Base-by-base conservation (phyloP, 2,113 vertebrate genomes). In the Nipponia nippon region DNA sequence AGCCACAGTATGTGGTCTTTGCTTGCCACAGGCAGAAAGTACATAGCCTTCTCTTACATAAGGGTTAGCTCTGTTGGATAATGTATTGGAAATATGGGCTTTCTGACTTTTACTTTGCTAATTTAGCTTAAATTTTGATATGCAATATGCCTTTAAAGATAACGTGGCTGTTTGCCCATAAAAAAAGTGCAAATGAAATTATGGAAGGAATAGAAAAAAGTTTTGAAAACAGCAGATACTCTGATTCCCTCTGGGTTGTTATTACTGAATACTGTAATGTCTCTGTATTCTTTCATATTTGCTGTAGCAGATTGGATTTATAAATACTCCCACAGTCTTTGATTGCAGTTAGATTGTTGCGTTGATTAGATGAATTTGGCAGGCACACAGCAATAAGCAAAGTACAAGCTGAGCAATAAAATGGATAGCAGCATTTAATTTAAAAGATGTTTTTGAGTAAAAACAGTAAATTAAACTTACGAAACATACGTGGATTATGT, bases 301-400 rank as follows among this genome's bases (percentile, higher is more conserved):
- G 71, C 66, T 80, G 63, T 26, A 71, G 80, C 71, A 95, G 84
- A 96, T 32, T 96, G 67, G 71, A 58, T 96, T 97, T 87, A 77
- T 92, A 95, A 96, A 89, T 90, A 95, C 95, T 96, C 91, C 95
- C 95, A 75, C 93, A 93, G 88, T 85, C 87, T 94, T 96, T 97
- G 87, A 96, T 91, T 96, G 77, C 25, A 91, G 89, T 89, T 92
- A 96, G 90, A 79, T 85, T 83, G 70, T 93, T 80, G 46, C 17
- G 76, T 46, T 96, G 63, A 95, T 94, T 89, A 92, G 80, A 90
- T 69, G 66, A 92, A 36, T 46, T 70, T 86, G 85, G 82, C 96
- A 79, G 29, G 67, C 87, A 27, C 12, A 23, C 42, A 36, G 65
- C 42, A 87, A 58, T 65, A 94, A 90, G 70, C 21, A 66, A 83